phyloP scores from a whole-genome alignment of 1,140 invertebrate species.

The Nephotettix cincticeps region DNA sequence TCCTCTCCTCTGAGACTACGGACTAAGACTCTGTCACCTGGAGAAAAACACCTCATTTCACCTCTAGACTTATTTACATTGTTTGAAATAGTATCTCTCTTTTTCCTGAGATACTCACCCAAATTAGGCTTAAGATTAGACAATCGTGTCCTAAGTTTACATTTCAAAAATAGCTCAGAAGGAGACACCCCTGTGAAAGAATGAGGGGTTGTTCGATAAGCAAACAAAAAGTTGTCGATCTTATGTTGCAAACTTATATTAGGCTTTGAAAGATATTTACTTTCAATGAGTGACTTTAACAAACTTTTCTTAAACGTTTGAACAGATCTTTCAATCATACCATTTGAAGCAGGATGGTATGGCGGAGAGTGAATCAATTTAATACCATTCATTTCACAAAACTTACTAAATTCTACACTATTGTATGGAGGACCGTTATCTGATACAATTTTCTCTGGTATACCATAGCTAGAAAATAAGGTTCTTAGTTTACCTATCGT shows the following conservation, averaged over 20 bases:
- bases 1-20: neutral
- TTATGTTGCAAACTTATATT: neutral
- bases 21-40: neutral
- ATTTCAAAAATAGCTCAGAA: constrained; percentile 3
- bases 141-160: neutral
- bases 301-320: constrained; percentile 35
- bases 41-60: neutral
- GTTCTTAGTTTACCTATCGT: constrained; percentile 25
- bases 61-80: neutral
- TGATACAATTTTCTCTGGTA: constrained; percentile 37
- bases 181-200: constrained; percentile 3
- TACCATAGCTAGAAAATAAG: constrained; percentile 35
- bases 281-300: neutral
- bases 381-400: constrained; percentile 34
- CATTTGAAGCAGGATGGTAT: constrained; percentile 41
- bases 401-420: constrained; percentile 37
- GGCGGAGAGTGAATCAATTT: constrained; percentile 33
- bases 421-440: constrained; percentile 41
- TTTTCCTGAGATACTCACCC: neutral
- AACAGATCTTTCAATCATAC: constrained; percentile 40
- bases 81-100: neutral
- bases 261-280: no score
- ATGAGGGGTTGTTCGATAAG: constrained; percentile 9
- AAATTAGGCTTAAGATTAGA: neutral
- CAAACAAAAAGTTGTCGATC: constrained; percentile 12